These are phyloP conservation scores for Mormyrops attenuatus DNA, from an alignment of 2,797 vertebrate species.

Conservation along the genomic window DNA sequence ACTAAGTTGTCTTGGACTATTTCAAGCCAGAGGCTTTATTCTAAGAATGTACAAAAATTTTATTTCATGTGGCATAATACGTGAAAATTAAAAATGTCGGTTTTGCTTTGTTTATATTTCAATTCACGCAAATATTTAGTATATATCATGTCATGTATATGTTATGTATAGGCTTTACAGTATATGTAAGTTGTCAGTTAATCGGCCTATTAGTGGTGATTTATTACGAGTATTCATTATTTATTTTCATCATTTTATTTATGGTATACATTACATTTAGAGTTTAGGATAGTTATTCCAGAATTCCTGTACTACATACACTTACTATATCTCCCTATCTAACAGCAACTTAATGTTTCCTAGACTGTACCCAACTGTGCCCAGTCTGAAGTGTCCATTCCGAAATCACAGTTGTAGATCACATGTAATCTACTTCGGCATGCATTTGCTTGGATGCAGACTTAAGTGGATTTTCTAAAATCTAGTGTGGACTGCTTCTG, in stretches of 20 bases:
- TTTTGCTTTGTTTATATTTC: background rate
- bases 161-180: background rate
- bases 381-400: background rate
- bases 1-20: background rate
- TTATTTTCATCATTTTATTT: background rate
- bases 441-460: background rate
- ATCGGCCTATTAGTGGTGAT: background rate
- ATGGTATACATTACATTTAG: background rate
- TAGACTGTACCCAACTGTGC: no score
- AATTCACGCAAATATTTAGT: background rate
- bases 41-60: background rate
- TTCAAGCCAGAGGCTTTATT: background rate
- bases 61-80: background rate
- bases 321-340: background rate
- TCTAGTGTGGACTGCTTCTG: background rate
- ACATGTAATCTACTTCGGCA: background rate
- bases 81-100: background rate
- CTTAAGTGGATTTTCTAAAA: conserved; percentile 2
- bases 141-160: background rate
- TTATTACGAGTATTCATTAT: background rate
- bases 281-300: background rate
- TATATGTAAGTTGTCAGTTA: background rate
- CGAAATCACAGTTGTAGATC: background rate
- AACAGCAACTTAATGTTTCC: background rate
- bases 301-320: background rate